Percentiles rank a stretch among this genome's conserved stretches.
These are phyloP conservation scores for Gambusia yucatana DNA, from an alignment of 2,797 vertebrate genomes.

Conservation along the genomic window DNA sequence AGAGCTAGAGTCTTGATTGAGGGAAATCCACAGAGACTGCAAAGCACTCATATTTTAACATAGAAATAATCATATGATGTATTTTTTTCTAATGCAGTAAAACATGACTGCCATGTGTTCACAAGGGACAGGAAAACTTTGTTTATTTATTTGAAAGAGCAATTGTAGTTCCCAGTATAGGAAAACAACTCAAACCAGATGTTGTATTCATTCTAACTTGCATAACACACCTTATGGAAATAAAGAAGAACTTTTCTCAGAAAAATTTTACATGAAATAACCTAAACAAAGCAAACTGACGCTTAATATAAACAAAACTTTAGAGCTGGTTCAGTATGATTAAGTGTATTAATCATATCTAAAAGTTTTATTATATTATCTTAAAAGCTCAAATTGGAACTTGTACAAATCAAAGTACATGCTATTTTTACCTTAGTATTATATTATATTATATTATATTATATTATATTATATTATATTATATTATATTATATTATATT, in stretches of 20 bases:
- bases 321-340: background rate
- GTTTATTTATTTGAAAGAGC: background rate
- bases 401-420: background rate
- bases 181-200: background rate
- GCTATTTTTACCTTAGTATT: background rate
- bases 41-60: background rate
- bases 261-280: background rate
- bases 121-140: background rate
- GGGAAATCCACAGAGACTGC: background rate
- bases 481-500: slow-evolving; percentile 4
- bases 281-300: background rate
- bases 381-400: background rate
- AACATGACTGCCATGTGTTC: background rate
- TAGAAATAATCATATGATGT: background rate
- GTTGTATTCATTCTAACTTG: background rate
- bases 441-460: background rate
- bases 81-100: no score
- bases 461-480: background rate
- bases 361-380: background rate
- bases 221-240: background rate
- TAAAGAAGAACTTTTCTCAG: background rate
- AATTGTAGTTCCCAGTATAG: background rate
- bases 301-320: background rate
- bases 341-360: background rate
- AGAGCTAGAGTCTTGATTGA: background rate